phyloP scores from a whole-genome alignment of 37 sponge, comb jelly and placozoan genomes.

The Lycopodina hypogea region DNA sequence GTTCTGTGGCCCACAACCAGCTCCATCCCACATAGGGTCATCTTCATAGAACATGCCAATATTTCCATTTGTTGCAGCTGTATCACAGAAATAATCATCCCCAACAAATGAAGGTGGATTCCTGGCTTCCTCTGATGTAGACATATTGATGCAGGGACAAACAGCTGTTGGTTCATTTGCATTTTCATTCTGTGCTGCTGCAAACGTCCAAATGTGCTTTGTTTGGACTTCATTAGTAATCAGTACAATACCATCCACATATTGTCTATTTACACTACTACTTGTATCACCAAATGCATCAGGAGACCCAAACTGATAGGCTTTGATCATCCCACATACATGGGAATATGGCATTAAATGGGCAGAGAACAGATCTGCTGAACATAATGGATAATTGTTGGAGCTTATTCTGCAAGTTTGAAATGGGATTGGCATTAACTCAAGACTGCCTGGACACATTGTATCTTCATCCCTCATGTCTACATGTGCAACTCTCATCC shows the following conservation, averaged over 20 bases:
- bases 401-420: no score
- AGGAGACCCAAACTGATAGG: slow-evolving; percentile 8
- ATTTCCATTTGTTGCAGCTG: slow-evolving; percentile 8
- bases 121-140: neutral
- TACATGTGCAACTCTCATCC: neutral
- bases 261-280: neutral
- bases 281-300: neutral
- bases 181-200: neutral
- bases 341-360: neutral
- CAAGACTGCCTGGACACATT: no score
- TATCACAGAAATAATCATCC: slow-evolving; percentile 50
- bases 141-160: slow-evolving; percentile 6
- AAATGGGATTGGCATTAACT: no score
- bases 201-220: neutral
- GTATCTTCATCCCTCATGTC: neutral
- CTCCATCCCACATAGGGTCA: slow-evolving; percentile 65
- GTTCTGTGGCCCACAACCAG: slow-evolving; percentile 43
- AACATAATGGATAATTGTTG: no score
- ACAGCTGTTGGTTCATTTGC: neutral
- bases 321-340: slow-evolving; percentile 5
- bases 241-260: slow-evolving; percentile 9
- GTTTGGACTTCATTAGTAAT: neutral
- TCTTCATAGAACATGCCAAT: slow-evolving; percentile 10
- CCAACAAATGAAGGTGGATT: slow-evolving; percentile 13
- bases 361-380: no score